Percentiles rank a stretch among this genome's conserved stretches.
phyloP scores from a whole-genome alignment of 1,140 invertebrate genomes.

The Maconellicoccus hirsutus region DNA sequence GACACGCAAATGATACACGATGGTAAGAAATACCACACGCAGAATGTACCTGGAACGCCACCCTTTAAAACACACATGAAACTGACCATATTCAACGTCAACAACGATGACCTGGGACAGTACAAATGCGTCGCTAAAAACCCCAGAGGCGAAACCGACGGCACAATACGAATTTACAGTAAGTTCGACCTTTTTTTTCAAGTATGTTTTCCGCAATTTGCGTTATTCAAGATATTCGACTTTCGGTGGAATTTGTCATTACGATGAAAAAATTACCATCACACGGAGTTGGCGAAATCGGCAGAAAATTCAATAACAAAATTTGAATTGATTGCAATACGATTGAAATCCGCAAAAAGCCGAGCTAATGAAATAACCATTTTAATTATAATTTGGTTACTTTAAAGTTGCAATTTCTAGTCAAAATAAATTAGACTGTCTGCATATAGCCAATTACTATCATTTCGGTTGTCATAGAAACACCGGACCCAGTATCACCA shows the following conservation, averaged over 20 bases:
- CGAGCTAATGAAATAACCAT: conserved; percentile 13
- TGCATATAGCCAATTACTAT: conserved; percentile 12
- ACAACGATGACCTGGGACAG: conserved; percentile 63
- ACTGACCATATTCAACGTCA: conserved; percentile 59
- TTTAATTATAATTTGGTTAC: conserved; percentile 16
- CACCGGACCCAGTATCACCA: not conserved
- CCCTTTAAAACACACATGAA: conserved; percentile 72
- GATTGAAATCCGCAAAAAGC: conserved; percentile 6
- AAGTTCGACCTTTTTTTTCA: conserved; percentile 41
- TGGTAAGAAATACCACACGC: conserved; percentile 57
- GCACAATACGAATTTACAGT: conserved; percentile 80
- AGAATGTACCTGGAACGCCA: conserved; percentile 44
- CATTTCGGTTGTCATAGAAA: conserved; percentile 16
- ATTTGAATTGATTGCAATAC: not conserved
- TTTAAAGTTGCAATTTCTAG: conserved; percentile 14
- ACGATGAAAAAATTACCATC: too few species aligned
- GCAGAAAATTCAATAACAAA: not conserved
- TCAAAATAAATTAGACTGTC: conserved; percentile 15
- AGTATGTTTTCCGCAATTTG: too few species aligned
- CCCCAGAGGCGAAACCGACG: conserved; percentile 81
- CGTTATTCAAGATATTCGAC: too few species aligned
- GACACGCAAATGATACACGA: conserved; percentile 81
- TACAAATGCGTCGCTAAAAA: conserved; percentile 91
- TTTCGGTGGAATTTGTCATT: too few species aligned
- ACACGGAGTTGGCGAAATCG: too few species aligned